Evolutionary conservation across 1,140 invertebrate species (phyloP), one percentile per base, ranked within the genome.

Genomic region (Homalodisca vitripennis): DNA sequence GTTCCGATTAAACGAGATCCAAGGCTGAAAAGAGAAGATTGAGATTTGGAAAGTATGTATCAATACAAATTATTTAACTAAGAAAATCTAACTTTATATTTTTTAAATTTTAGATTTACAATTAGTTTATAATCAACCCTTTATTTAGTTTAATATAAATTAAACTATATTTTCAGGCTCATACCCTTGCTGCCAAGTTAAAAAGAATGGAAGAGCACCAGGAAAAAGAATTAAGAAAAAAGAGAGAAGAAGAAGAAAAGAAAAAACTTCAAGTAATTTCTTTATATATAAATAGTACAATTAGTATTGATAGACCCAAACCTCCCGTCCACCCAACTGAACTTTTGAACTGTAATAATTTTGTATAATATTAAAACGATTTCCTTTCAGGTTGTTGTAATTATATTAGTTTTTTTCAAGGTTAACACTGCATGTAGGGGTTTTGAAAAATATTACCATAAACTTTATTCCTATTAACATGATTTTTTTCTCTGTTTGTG

Each of bases 1-100:
- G 55, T 22, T 2, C 55, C 26, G 29, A 26, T 27, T 3, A 60
- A 60, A 60, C 55, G 55, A n/a, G 55, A 60, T 27, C 55, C 55
- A 13, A 60, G 29, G 10, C 14, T 60, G 24, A 60, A 60, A n/a
- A 29, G 55, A 60, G 27, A 60, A 60, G n/a, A 60, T 60, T 27
- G 55, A 60, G 13, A 60, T 60, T 60, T 60, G 55, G 55, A 60
- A 60, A 30, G 55, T 60, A 60, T 2, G 55, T 27, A 17, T 41
- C 34, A 41, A 6, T 41, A 41, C 6, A 10, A 41, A 41, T 10
- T 10, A 6, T 53, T 53, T 53, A 14, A 53, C 22, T 12, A 53
- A 6, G 3, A 53, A 53, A n/a, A 53, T 14, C 22, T 22, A 53
- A 22, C 3, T 53, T 24, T 53, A n/a, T 53, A 53, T 12, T 53